These are phyloP conservation scores for Chironomus tepperi DNA, from an alignment of 1,140 invertebrate genomes.

Conservation along the genomic window DNA sequence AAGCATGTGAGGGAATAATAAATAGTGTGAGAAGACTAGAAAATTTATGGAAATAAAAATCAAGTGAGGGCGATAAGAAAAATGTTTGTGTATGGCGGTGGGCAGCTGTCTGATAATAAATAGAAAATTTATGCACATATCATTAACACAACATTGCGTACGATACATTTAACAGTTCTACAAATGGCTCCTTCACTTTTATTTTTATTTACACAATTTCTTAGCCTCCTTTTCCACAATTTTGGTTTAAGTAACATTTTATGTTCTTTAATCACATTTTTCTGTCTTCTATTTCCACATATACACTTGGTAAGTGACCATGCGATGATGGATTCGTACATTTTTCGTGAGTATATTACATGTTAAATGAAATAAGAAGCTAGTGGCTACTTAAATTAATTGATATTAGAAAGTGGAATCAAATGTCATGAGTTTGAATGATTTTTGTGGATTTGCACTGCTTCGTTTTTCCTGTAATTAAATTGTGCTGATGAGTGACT, in stretches of 20 bases:
- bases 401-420: constrained; percentile 7
- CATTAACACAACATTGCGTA: constrained; percentile 15
- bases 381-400: not conserved
- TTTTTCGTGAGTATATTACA: not conserved
- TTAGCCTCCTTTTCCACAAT: not conserved
- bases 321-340: not conserved
- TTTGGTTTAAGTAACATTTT: constrained; percentile 17
- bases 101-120: constrained; percentile 6
- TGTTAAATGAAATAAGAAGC: not conserved
- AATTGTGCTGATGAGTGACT: too few species aligned
- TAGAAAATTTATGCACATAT: constrained; percentile 21
- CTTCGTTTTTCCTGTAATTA: too few species aligned
- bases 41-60: constrained; percentile 21
- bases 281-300: not conserved
- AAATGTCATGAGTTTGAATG: not conserved
- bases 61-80: not conserved
- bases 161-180: not conserved
- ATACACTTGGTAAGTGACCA: not conserved
- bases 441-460: not conserved
- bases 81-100: not conserved
- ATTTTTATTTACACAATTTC: constrained; percentile 18
- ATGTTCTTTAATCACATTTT: constrained; percentile 16
- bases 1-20: not conserved
- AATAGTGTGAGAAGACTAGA: not conserved
- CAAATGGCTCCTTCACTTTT: not conserved